These are phyloP conservation scores for Condylura cristata DNA, from an alignment of 2,113 vertebrate genomes.

Conservation along the genomic window DNA sequence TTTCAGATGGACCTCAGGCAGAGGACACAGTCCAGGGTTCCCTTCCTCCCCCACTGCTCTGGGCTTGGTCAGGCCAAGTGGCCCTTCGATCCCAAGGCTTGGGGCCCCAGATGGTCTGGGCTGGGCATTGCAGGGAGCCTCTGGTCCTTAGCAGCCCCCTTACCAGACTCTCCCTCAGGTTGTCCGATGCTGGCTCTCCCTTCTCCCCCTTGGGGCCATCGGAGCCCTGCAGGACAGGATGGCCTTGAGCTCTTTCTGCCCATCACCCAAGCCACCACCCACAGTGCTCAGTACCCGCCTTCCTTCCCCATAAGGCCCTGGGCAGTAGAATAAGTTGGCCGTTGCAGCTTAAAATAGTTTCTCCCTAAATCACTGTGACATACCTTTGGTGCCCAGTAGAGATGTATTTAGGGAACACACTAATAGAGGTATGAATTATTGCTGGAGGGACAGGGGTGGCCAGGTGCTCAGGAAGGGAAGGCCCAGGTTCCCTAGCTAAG, in stretches of 20 bases:
- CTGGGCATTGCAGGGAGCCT: neutral
- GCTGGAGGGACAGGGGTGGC: neutral
- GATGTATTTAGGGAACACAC: neutral
- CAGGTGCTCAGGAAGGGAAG: neutral
- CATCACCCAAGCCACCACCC: neutral
- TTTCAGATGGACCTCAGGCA: neutral
- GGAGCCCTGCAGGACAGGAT: slow-evolving; percentile 85
- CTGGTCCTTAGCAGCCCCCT: slow-evolving; percentile 68
- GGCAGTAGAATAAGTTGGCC: neutral
- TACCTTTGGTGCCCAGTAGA: rapidly evolving
- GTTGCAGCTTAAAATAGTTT: neutral
- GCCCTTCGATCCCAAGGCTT: neutral
- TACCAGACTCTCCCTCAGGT: slow-evolving; percentile 92
- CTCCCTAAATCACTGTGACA: no score
- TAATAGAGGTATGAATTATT: rapidly evolving
- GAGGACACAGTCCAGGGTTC: neutral
- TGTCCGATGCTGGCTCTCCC: slow-evolving; percentile 88
- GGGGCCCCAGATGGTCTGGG: neutral
- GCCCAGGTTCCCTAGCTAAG: neutral
- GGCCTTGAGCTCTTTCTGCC: neutral
- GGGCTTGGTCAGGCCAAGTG: neutral
- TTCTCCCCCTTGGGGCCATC: slow-evolving; percentile 94
- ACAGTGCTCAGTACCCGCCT: rapidly evolving
- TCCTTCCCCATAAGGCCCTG: neutral
- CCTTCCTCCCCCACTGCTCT: neutral